Base-by-base conservation (phyloP, 2,113 vertebrate genomes). In the Forbesichthys agassizii region DNA sequence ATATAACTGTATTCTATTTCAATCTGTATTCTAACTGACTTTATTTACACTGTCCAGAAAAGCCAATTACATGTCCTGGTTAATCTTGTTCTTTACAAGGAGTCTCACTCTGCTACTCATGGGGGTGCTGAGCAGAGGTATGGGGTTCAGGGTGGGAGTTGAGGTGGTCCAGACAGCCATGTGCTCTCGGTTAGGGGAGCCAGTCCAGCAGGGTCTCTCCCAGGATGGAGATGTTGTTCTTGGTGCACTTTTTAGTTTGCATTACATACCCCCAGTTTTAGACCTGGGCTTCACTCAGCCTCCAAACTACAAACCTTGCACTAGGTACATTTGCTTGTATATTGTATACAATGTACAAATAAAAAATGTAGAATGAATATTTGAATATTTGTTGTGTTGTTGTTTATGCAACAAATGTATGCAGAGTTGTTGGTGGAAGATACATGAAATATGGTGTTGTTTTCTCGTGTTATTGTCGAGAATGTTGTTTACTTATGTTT, bases 181-280 rank as follows among this genome's bases (percentile, higher is more conserved):
- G 8, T 93, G 91, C 73, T 81, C 69, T 68, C 84, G 60, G 9
- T 88, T 83, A 84, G 72, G 71, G 1, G 12, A 51, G 4, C 33
- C 73, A 4, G 49, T 55, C 2, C 6, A 54, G 36, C 68, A 61
- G 12, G 81, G 89, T 67, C 77, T 92, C 67, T 92, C 61, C 33
- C 83, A 81, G 78, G 84, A 91, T 64, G 90, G 90, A 49, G 88
- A 92, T 12, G 74, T 92, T 55, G 66, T 92, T 46, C 78, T 93
- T 0, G 90, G 90, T 5, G 88, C 84, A 20, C 82, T 92, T 33
- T 88, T 92, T 69, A 86, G 69, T 53, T 42, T 92, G 20, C 78
- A 85, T 74, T 85, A 74, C 63, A 76, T 57, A 48, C 74, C 79
- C 27, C 53, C 79, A 16, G 47, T 54, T 27, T n/a, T 74, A 12